A percentile compares a stretch with the other conserved stretches of the same genome.
These are phyloP conservation scores for Lycopodina hypogea DNA, from an alignment of 37 sponge, comb jelly and placozoan species.

Conservation along the genomic window DNA sequence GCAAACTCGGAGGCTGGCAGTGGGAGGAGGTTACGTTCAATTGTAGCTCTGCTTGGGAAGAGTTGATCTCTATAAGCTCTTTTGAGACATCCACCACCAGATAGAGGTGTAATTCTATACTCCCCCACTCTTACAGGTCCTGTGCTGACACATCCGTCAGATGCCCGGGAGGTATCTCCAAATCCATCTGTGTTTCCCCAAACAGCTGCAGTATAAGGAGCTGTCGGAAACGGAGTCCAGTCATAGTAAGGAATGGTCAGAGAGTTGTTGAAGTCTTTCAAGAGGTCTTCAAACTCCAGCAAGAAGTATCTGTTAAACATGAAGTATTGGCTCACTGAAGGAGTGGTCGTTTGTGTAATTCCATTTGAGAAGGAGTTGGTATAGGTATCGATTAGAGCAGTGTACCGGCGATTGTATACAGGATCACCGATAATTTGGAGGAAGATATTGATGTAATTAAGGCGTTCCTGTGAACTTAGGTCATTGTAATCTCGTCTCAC, in stretches of 20 bases:
- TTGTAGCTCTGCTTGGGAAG: conserved; percentile 50
- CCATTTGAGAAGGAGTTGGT: conserved; percentile 10
- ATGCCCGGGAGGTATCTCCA: conserved; percentile 39
- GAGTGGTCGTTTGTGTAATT: conserved; percentile 27
- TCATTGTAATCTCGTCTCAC: conserved; percentile 55
- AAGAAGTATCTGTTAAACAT: conserved; percentile 60
- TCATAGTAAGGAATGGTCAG: conserved; percentile 78
- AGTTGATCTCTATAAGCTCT: conserved; percentile 41
- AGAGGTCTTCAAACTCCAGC: conserved; percentile 69
- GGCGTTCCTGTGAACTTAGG: conserved; percentile 30
- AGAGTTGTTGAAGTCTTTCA: conserved; percentile 51
- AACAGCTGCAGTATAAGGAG: conserved; percentile 54
- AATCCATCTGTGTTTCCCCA: conserved; percentile 60
- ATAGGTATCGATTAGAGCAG: conserved; percentile 43
- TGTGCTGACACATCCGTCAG: conserved; percentile 49
- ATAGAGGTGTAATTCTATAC: conserved; percentile 41
- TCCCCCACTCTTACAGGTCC: conserved; percentile 55
- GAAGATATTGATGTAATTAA: conserved; percentile 54
- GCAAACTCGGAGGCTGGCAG: conserved; percentile 33
- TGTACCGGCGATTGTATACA: conserved; percentile 49
- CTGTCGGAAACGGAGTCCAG: conserved; percentile 55
- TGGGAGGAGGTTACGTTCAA: conserved; percentile 52
- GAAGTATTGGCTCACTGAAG: conserved; percentile 56
- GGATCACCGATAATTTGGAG: conserved; percentile 41
- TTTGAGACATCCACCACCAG: conserved; percentile 71